Evolutionary conservation across 1,140 invertebrate genomes (phyloP).

Genomic region (Telenomus remus): DNA sequence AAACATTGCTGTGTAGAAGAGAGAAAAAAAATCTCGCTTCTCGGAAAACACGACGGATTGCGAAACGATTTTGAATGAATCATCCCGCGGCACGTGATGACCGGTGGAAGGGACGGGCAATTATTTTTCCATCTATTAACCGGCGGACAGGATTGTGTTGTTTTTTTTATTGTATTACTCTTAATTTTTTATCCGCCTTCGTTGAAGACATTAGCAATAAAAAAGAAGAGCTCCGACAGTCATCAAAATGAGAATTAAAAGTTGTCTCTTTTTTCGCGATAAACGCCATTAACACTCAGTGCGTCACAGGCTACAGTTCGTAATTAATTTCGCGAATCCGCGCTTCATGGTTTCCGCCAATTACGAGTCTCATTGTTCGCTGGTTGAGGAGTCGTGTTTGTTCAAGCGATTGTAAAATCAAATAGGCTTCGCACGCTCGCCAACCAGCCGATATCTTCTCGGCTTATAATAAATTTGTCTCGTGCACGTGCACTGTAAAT

Average conservation of each 20-base stretch:
- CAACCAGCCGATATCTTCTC: neutral
- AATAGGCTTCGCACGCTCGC: neutral
- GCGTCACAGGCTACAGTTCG: conserved; percentile 36
- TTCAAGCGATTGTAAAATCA: neutral
- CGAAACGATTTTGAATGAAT: conserved; percentile 57
- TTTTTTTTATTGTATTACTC: neutral
- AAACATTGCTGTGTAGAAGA: conserved; percentile 33
- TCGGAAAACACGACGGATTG: conserved; percentile 49
- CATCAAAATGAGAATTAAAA: conserved; percentile 22
- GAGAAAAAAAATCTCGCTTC: conserved; percentile 27
- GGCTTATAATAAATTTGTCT: neutral
- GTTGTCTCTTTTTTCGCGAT: conserved; percentile 7
- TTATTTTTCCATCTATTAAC: conserved; percentile 53
- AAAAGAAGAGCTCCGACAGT: conserved; percentile 11
- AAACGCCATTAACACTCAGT: conserved; percentile 19
- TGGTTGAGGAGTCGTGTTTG: neutral
- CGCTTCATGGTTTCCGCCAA: conserved; percentile 3
- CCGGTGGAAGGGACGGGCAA: conserved; percentile 34
- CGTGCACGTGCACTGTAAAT: conserved; percentile 1
- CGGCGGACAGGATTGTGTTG: conserved; percentile 24
- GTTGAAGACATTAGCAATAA: neutral
- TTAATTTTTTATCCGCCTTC: conserved; percentile 12
- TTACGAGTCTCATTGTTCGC: neutral
- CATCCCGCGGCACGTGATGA: conserved; percentile 47
- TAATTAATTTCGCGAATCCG: conserved; percentile 44